Evolutionary conservation across 2,113 vertebrate species (phyloP).

Genomic region (Rhagologus leucostigma): DNA sequence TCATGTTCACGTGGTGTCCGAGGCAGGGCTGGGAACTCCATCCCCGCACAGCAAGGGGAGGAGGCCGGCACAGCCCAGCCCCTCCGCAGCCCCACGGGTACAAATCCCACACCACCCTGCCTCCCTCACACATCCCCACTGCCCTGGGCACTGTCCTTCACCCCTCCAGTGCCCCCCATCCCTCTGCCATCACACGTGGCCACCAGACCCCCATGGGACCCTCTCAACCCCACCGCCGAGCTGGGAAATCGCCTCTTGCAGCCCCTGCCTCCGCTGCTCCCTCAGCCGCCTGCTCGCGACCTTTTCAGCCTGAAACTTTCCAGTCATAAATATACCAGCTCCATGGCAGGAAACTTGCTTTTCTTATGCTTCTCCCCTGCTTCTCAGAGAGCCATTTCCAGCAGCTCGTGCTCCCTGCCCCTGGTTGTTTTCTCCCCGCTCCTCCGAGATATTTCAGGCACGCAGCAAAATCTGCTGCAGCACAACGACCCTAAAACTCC

Average conservation of each 20-base stretch:
- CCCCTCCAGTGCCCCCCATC: background rate
- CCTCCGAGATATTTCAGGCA: background rate
- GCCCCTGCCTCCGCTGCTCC: background rate
- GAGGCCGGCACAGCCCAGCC: background rate
- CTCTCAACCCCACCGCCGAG: background rate
- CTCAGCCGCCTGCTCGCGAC: background rate
- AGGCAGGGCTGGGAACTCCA: background rate
- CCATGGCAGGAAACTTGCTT: background rate
- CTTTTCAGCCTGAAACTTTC: slow-evolving; percentile 7
- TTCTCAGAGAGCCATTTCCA: background rate
- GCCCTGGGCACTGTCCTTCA: background rate
- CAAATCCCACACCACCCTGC: background rate
- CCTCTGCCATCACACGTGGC: background rate
- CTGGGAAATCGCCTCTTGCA: background rate
- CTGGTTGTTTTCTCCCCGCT: background rate
- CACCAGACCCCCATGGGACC: fast-evolving
- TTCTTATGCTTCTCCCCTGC: background rate
- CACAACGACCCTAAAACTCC: background rate
- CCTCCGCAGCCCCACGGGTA: fast-evolving
- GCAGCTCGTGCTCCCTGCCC: background rate
- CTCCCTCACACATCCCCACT: background rate
- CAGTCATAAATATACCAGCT: background rate
- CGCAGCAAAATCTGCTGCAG: background rate
- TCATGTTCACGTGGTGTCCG: background rate
- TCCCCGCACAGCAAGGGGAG: background rate